These are phyloP conservation scores for Cinclus cinclus DNA, from an alignment of 2,113 vertebrate genomes.

Conservation along the genomic window DNA sequence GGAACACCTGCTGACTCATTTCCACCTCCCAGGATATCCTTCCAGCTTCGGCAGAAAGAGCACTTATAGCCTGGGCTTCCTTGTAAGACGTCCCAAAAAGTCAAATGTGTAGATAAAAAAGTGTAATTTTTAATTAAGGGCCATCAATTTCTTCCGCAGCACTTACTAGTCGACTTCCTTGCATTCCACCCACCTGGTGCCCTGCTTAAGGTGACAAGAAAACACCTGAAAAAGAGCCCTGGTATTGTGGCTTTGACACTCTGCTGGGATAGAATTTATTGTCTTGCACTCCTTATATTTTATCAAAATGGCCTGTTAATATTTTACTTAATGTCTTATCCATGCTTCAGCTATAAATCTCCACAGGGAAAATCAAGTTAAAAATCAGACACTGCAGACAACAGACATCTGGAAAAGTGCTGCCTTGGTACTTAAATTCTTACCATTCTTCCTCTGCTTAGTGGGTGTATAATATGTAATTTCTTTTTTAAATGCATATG, in stretches of 20 bases:
- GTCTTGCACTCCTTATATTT: background rate
- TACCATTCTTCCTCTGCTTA: background rate
- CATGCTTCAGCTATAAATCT: background rate
- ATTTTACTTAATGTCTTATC: background rate
- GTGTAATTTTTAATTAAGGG: background rate
- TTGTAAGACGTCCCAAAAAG: background rate
- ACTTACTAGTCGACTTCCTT: background rate
- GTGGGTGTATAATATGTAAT: background rate
- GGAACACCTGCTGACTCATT: background rate
- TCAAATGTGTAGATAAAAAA: background rate
- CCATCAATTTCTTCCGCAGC: background rate
- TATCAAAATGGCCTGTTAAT: background rate
- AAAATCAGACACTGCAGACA: background rate
- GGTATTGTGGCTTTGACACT: fast-evolving
- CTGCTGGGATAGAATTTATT: background rate
- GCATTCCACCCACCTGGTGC: background rate
- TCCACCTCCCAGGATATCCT: background rate
- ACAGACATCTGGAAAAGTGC: background rate
- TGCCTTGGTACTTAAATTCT: background rate
- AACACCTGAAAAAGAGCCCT: background rate
- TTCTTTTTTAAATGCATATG: background rate
- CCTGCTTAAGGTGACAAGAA: background rate
- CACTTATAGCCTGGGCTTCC: background rate
- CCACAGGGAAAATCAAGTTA: background rate
- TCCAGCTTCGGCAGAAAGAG: background rate